phyloP scores from a whole-genome alignment of 2,113 vertebrate species.

The Callopanchax toddi region DNA sequence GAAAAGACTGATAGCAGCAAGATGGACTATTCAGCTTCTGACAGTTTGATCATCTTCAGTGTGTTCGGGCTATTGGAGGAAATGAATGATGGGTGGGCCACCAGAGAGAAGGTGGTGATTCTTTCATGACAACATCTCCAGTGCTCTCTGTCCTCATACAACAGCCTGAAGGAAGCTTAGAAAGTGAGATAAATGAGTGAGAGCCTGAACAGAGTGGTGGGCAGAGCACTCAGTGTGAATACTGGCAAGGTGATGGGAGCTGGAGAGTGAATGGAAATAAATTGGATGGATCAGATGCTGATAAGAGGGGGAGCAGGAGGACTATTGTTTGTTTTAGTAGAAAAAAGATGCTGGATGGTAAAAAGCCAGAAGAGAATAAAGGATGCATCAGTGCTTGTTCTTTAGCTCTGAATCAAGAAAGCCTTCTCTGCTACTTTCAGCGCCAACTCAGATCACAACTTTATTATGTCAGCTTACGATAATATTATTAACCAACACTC shows the following conservation, averaged over 20 bases:
- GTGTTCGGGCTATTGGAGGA: conserved; percentile 7
- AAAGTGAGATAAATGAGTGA: conserved; percentile 60
- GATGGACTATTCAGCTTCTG: conserved; percentile 26
- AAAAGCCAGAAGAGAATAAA: conserved; percentile 32
- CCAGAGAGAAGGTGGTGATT: conserved; percentile 1
- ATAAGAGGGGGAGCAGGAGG: conserved; percentile 23
- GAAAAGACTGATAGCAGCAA: conserved; percentile 34
- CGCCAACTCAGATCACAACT: conserved; percentile 13
- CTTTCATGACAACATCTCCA: conserved; percentile 44
- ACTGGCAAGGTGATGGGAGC: conserved; percentile 32
- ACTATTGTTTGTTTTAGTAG: conserved; percentile 31
- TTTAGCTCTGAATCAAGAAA: conserved; percentile 30
- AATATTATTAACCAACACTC: conserved; percentile 26
- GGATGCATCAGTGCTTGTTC: conserved; percentile 11
- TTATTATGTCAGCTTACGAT: conserved; percentile 38
- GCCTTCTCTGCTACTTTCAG: conserved; percentile 4
- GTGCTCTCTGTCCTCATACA: conserved; percentile 32
- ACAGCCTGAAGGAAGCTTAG: conserved; percentile 36
- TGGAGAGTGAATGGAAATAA: conserved; percentile 38
- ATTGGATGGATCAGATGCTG: conserved; percentile 34
- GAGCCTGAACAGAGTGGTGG: conserved; percentile 37
- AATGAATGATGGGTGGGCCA: conserved; percentile 4
- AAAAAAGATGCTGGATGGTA: conserved; percentile 10
- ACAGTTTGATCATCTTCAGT: conserved; percentile 28
- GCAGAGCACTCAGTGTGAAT: conserved; percentile 25